A percentile compares a stretch with the other conserved stretches of the same genome.
Conservation (phyloP, 2,797 vertebrate species). For the Syndactyla subalaris region DNA sequence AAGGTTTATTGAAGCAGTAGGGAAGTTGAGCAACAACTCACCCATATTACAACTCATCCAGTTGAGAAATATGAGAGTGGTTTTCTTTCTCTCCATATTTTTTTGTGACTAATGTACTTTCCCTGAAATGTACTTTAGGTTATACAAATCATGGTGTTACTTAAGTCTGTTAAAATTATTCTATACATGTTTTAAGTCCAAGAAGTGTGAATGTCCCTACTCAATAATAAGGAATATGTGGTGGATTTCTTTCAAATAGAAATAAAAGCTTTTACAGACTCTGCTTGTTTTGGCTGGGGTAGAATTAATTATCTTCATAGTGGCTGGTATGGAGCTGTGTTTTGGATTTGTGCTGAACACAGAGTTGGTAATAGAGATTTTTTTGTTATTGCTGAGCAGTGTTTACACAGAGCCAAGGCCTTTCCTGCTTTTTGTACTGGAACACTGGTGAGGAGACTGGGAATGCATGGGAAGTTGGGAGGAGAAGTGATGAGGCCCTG, state of each 20-base stretch:
- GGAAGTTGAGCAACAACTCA: not conserved
- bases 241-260: not conserved
- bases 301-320: not conserved
- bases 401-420: not conserved
- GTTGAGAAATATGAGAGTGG: too few species aligned
- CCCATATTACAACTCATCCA: fast-evolving
- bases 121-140: not conserved
- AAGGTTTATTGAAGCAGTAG: not conserved
- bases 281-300: not conserved
- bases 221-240: not conserved
- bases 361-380: not conserved
- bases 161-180: not conserved
- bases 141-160: fast-evolving
- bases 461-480: not conserved
- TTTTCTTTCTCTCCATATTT: not conserved
- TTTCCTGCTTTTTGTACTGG: not conserved
- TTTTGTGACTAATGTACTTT: not conserved
- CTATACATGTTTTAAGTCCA: not conserved
- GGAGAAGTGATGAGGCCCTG: fast-evolving
- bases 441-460: fast-evolving
- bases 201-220: not conserved
- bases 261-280: not conserved
- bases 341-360: not conserved
- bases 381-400: not conserved
- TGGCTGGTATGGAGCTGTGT: not conserved